Percentiles rank a stretch among this genome's conserved stretches.
Evolutionary conservation across 2,888 invertebrate species (phyloP).

Genomic region (Danaus chrysippus): DNA sequence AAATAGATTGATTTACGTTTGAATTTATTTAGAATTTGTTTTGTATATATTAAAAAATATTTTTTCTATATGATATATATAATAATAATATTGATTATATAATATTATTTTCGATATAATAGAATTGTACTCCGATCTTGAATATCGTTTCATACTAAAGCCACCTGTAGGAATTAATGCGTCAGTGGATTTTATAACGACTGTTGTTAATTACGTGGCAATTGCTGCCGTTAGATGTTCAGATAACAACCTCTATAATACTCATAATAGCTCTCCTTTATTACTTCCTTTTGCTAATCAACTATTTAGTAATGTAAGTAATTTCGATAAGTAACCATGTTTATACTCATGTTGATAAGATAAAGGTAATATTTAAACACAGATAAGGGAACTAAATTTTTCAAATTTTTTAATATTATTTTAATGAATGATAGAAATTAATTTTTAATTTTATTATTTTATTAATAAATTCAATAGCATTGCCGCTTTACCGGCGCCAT

Average conservation of each 20-base stretch:
- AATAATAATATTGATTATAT: no score
- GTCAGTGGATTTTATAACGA: constrained; percentile 13
- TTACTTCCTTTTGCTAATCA: constrained; percentile 24
- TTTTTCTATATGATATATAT: no score
- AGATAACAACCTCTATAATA: constrained; percentile 23
- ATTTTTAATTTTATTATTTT: constrained; percentile 12
- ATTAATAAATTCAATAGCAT: constrained; percentile 28
- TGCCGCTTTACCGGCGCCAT: constrained; percentile 59
- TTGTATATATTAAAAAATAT: no score
- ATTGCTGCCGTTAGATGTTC: constrained; percentile 19
- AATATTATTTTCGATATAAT: no score
- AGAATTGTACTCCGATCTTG: no score
- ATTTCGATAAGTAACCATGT: no score
- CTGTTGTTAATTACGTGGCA: constrained; percentile 15
- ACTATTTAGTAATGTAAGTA: not conserved
- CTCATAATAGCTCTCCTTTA: constrained; percentile 21
- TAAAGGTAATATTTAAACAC: no score
- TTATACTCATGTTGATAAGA: no score
- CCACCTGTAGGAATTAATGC: constrained; percentile 68
- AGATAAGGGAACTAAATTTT: not conserved
- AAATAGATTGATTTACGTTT: no score
- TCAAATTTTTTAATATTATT: not conserved
- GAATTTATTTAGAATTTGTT: no score
- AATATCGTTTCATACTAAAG: constrained; percentile 34
- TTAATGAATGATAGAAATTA: not conserved